Percentiles rank a stretch among this genome's conserved stretches.
These are phyloP conservation scores for Embiotoca jacksoni DNA, from an alignment of 2,113 vertebrate genomes.

Conservation along the genomic window DNA sequence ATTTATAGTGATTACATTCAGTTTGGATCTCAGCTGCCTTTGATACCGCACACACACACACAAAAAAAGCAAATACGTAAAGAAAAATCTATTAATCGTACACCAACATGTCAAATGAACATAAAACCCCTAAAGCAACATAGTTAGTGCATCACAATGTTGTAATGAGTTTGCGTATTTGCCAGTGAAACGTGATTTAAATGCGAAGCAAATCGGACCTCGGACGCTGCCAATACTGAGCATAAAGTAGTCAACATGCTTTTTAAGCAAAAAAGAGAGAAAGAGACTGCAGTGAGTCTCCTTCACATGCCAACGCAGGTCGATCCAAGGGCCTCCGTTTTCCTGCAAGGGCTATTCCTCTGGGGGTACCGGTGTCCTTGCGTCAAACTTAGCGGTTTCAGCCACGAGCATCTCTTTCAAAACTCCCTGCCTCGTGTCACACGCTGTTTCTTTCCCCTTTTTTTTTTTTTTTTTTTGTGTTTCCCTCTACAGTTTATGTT, in stretches of 20 bases:
- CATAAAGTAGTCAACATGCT: background rate
- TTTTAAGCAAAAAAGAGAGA: conserved; percentile 4
- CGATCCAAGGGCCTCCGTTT: conserved; percentile 32
- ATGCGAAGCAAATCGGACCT: background rate
- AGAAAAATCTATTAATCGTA: background rate
- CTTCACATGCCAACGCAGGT: conserved; percentile 34
- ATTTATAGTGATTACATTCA: background rate
- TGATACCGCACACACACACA: too few species aligned
- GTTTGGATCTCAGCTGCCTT: too few species aligned
- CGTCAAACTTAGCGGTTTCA: conserved; percentile 27
- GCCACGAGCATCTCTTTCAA: conserved; percentile 21
- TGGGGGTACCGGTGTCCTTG: conserved; percentile 51
- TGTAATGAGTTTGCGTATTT: background rate
- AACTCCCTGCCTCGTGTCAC: conserved; percentile 27
- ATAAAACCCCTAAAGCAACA: background rate
- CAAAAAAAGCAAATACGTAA: too few species aligned
- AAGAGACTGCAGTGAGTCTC: background rate
- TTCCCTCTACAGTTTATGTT: conserved; percentile 20
- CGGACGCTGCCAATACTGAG: background rate
- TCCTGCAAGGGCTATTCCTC: conserved; percentile 38
- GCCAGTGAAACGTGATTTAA: background rate
- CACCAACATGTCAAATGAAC: too few species aligned
- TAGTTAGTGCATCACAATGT: background rate
- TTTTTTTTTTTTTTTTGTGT: background rate
- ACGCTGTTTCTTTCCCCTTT: background rate